Percentiles rank a stretch among this genome's conserved stretches.
Evolutionary conservation across 92 coral and sea anemone genomes (phyloP).

Genomic region (Zoanthus gigantus): DNA sequence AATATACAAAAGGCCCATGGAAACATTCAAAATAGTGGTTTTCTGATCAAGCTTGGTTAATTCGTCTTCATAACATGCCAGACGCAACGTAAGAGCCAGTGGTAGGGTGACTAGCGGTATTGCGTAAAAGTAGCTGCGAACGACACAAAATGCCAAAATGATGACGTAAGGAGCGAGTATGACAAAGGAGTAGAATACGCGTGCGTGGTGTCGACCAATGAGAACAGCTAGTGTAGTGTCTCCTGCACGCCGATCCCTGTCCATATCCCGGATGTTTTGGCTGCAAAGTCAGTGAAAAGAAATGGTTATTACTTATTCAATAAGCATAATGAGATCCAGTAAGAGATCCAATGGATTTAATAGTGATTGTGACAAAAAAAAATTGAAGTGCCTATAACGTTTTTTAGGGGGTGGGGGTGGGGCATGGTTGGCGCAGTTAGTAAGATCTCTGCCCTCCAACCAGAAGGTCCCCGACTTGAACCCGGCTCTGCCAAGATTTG

Average conservation of each 20-base stretch:
- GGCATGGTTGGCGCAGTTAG: no score
- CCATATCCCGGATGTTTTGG: constrained; percentile 87
- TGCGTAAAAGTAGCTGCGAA: constrained; percentile 53
- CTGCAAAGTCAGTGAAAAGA: constrained; percentile 42
- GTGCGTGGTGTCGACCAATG: constrained; percentile 72
- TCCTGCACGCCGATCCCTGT: constrained; percentile 67
- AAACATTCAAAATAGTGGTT: constrained; percentile 54
- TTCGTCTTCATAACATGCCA: constrained; percentile 63
- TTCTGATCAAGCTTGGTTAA: constrained; percentile 64
- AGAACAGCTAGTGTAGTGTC: constrained; percentile 76
- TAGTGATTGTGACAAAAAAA: no score
- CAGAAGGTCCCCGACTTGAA: no score
- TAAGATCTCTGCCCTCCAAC: no score
- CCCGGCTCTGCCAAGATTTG: no score
- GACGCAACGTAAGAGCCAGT: constrained; percentile 68
- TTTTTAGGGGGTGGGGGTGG: no score
- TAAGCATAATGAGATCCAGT: no score
- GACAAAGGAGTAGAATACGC: constrained; percentile 66
- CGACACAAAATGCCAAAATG: constrained; percentile 51
- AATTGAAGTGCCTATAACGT: no score
- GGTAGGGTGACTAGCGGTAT: constrained; percentile 76
- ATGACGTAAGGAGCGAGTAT: constrained; percentile 76
- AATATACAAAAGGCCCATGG: constrained; percentile 75
- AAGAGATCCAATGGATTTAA: no score
- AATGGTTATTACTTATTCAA: no score